Percentiles rank a stretch among this genome's conserved stretches.
Conservation (phyloP, 2,113 vertebrate genomes). For the Patagioenas fasciata region DNA sequence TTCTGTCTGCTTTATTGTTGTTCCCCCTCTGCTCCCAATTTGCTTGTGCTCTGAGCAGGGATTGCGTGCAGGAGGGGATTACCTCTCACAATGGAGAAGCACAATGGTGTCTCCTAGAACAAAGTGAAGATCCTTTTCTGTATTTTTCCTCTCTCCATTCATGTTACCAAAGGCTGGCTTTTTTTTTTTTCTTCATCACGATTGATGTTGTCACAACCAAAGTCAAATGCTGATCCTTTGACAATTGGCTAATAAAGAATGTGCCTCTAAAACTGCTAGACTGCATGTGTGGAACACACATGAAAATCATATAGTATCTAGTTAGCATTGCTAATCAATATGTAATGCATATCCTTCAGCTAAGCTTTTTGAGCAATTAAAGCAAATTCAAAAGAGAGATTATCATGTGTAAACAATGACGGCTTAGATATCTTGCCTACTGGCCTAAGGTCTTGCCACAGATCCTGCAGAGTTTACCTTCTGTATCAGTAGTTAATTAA, state of each 20-base stretch:
- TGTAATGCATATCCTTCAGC: slow-evolving; percentile 38
- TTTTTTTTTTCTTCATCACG: not conserved
- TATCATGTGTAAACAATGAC: slow-evolving; percentile 77
- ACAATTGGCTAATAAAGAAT: not conserved
- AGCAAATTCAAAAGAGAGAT: slow-evolving; percentile 77
- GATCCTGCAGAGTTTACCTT: slow-evolving; percentile 79
- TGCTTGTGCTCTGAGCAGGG: not conserved
- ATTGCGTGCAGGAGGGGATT: not conserved
- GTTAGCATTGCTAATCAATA: slow-evolving; percentile 64
- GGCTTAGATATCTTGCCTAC: slow-evolving; percentile 70
- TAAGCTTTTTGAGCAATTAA: slow-evolving; percentile 78
- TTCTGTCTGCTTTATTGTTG: not conserved
- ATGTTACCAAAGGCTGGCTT: not conserved
- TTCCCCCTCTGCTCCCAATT: not conserved
- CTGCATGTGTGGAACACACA: not conserved
- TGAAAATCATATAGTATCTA: slow-evolving; percentile 3
- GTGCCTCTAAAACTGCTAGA: not conserved
- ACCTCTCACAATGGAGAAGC: slow-evolving; percentile 12
- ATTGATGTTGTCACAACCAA: slow-evolving; percentile 20
- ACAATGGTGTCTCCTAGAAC: not conserved
- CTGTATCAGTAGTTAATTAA: slow-evolving; percentile 84
- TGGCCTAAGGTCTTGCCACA: slow-evolving; percentile 71
- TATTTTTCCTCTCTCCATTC: slow-evolving; percentile 2
- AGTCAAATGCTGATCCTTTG: slow-evolving; percentile 34
- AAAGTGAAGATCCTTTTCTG: not conserved